phyloP scores from a whole-genome alignment of 2,888 invertebrate genomes.

The Eupsilia transversa region DNA sequence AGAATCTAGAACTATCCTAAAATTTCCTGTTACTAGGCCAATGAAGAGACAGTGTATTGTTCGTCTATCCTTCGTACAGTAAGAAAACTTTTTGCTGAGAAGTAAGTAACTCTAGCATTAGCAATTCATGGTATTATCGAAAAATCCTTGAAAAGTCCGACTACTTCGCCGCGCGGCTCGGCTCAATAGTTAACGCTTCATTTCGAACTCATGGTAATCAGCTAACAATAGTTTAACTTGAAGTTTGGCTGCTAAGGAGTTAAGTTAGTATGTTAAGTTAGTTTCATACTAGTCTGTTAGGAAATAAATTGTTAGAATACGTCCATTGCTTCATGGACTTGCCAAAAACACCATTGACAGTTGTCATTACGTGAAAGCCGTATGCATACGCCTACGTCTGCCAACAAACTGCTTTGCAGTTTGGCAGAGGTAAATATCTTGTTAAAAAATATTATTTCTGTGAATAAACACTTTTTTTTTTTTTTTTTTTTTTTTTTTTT shows the following conservation, averaged over 20 bases:
- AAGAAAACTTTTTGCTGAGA: slow-evolving; percentile 34
- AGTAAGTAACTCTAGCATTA: slow-evolving; percentile 44
- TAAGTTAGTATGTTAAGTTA: slow-evolving; percentile 45
- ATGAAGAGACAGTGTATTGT: slow-evolving; percentile 13
- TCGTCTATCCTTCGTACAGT: slow-evolving; percentile 5
- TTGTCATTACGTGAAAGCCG: too few relatives aligned
- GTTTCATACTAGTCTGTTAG: slow-evolving; percentile 30
- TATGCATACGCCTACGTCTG: too few relatives aligned
- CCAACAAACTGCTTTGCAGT: too few relatives aligned
- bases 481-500: too few relatives aligned
- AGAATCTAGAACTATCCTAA: slow-evolving; percentile 14
- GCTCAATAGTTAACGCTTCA: slow-evolving; percentile 51
- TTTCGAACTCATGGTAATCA: slow-evolving; percentile 56
- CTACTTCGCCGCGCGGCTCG: background rate
- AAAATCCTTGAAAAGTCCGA: slow-evolving; percentile 57
- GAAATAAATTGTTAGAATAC: background rate
- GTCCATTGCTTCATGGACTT: slow-evolving; percentile 2
- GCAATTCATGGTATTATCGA: slow-evolving; percentile 54
- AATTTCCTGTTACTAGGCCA: slow-evolving; percentile 23
- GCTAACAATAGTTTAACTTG: slow-evolving; percentile 47
- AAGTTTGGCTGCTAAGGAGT: slow-evolving; percentile 33
- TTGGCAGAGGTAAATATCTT: too few relatives aligned
- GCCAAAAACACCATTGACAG: too few relatives aligned
- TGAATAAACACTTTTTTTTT: too few relatives aligned
- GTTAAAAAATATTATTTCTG: too few relatives aligned